Evolutionary conservation across 2,797 vertebrate genomes (phyloP).

Genomic region (Pygocentrus nattereri): DNA sequence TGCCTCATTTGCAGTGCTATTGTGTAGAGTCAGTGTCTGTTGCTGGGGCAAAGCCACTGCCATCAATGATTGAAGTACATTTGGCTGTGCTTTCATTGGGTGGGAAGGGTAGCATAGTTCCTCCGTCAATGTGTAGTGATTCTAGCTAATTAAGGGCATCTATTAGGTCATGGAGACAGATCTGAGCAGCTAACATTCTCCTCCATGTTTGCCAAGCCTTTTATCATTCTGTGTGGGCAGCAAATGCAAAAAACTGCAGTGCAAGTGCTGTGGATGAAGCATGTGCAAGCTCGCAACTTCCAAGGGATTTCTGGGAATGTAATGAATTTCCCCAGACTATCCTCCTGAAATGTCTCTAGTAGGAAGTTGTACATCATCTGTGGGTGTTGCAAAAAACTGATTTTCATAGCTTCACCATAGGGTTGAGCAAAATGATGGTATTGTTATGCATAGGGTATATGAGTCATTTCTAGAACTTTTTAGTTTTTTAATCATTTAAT

Average conservation of each 20-base stretch:
- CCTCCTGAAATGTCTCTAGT: neutral
- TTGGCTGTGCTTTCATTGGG: neutral
- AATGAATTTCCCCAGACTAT: neutral
- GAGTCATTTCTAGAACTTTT: no score
- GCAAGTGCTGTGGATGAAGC: neutral
- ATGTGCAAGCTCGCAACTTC: neutral
- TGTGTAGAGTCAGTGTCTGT: neutral
- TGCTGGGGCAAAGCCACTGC: neutral
- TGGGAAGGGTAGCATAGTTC: neutral
- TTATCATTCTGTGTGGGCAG: neutral
- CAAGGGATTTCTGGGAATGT: neutral
- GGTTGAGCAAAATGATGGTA: no score
- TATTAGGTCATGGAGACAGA: constrained; percentile 15
- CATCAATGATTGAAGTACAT: neutral
- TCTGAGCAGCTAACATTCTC: neutral
- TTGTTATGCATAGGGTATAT: no score
- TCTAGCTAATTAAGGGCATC: constrained; percentile 12
- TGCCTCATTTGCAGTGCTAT: neutral
- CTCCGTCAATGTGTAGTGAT: neutral
- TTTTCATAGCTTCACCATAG: no score
- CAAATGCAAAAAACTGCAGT: neutral
- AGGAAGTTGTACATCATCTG: neutral
- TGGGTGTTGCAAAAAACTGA: neutral
- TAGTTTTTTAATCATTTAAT: no score
- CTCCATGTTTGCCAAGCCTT: neutral